Base-by-base conservation (phyloP, 2,113 vertebrate genomes). In the Hyla sarda region DNA sequence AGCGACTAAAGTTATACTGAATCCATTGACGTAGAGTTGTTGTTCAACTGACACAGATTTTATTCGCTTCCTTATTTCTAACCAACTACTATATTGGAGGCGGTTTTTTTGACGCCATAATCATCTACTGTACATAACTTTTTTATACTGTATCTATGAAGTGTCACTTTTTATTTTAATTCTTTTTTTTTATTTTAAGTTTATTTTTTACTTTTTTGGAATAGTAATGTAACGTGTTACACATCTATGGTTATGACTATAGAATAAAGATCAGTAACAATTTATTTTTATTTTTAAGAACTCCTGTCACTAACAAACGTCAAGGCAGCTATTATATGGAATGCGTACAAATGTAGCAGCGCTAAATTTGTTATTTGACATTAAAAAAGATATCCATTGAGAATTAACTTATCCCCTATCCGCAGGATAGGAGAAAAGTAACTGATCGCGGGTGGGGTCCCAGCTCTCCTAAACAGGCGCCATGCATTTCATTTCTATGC, bases 81-180 rank as follows among this genome's bases (percentile, higher is more conserved):
- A 79, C 82, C 86, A 88, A 89, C 71, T 85, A 69, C 81, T 71
- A 86, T 80, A 85, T 88, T 56, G 47, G 91, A 90, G 89, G 90
- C 86, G 87, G 91, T 79, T 90, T 90, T 89, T 90, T 92, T 87
- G 89, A 93, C 94, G 92, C 94, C 93, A 92, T 91, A 90, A 90
- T 89, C 92, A 93, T 94, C 93, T 90, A 91, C 93, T 92, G 90
- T 94, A 92, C 90, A 92, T 92, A 89, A 91, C 80, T 95, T 94
- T n/a, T 95, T 94, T 93, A 92, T 94, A 86, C 65, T 81, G 52
- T 76, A 92, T 90, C 90, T 94, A 91, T 95, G 94, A 93, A 94
- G 91, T 93, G 93, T 94, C 93, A 95, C 92, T 93, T 91, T 79
- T 60, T 83, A n/a, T n/a, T n/a, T n/a, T n/a, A n/a, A n/a, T n/a